Percentiles rank a stretch among this genome's conserved stretches.
These are phyloP conservation scores for Bursaphelenchus okinawaensis DNA, from an alignment of 2,888 invertebrate species.

Conservation along the genomic window DNA sequence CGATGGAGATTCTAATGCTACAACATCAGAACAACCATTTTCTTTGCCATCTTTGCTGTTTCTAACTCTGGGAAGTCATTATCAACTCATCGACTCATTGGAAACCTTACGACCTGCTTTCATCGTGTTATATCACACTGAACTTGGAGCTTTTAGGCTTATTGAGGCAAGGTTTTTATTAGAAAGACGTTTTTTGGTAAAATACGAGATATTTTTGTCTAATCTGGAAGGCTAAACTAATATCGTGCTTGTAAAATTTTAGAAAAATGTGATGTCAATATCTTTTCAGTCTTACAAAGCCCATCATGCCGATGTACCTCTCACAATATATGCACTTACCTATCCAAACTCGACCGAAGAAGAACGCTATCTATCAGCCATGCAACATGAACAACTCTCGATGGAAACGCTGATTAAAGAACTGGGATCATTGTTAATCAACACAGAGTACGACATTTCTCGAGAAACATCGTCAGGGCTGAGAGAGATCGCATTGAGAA, in stretches of 20 bases:
- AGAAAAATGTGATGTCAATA: neutral
- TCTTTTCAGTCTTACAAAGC: conserved; percentile 26
- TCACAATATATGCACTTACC: conserved; percentile 67
- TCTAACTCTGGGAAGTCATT: conserved; percentile 57
- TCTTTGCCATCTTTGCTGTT: conserved; percentile 24
- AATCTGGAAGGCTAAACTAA: too few species aligned
- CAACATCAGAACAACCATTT: neutral
- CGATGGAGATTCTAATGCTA: neutral
- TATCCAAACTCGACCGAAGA: conserved; percentile 91
- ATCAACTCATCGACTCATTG: conserved; percentile 62
- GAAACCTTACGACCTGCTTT: conserved; percentile 68
- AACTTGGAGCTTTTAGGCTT: conserved; percentile 79
- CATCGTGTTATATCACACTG: conserved; percentile 82
- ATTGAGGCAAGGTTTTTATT: conserved; percentile 68
- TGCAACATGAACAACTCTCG: conserved; percentile 85
- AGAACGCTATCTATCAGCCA: conserved; percentile 80
- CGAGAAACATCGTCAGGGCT: conserved; percentile 45
- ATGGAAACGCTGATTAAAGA: conserved; percentile 85
- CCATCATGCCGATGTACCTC: conserved; percentile 9
- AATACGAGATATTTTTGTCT: too few species aligned
- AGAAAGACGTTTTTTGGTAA: too few species aligned
- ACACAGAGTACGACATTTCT: conserved; percentile 46
- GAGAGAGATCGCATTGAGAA: conserved; percentile 20
- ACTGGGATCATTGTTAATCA: conserved; percentile 66
- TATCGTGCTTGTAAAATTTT: too few species aligned